phyloP scores from a whole-genome alignment of 2,888 invertebrate genomes.

The Pardosa pseudoannulata region DNA sequence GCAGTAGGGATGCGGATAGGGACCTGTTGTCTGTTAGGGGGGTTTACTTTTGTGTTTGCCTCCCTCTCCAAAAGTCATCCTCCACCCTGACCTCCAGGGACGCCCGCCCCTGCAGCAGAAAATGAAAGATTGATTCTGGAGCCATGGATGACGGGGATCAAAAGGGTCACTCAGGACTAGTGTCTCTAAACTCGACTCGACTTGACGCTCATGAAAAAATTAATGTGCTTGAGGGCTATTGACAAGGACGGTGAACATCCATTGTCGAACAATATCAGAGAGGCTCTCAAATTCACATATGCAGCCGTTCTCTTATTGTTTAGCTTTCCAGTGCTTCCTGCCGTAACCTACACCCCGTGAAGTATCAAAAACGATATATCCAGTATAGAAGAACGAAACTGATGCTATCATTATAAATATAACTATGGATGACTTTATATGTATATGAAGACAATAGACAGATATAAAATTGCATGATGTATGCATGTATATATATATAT shows the following conservation, averaged over 20 bases:
- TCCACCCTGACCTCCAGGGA: conserved; percentile 33
- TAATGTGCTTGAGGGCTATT: conserved; percentile 54
- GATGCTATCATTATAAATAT: too few relatives aligned
- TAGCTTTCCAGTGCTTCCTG: not conserved
- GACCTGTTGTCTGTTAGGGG: conserved; percentile 60
- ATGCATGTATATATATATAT: too few relatives aligned
- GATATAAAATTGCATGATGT: too few relatives aligned
- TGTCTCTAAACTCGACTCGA: conserved; percentile 49
- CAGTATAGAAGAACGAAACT: too few relatives aligned
- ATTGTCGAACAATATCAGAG: conserved; percentile 16
- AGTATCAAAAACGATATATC: too few relatives aligned
- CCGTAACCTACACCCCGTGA: too few relatives aligned
- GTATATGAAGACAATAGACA: too few relatives aligned
- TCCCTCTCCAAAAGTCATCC: conserved; percentile 58
- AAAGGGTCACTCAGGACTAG: conserved; percentile 57
- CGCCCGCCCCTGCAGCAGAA: conserved; percentile 19
- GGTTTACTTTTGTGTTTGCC: conserved; percentile 36
- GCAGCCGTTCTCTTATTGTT: not conserved
- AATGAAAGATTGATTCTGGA: conserved; percentile 67
- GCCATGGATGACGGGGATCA: conserved; percentile 49
- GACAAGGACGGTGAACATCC: conserved; percentile 43
- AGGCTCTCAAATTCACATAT: conserved; percentile 1
- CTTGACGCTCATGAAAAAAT: conserved; percentile 52
- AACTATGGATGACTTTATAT: too few relatives aligned
- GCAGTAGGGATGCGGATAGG: conserved; percentile 47